These are phyloP conservation scores for Schlechtendalia chinensis DNA, from an alignment of 1,140 invertebrate genomes.

Conservation along the genomic window DNA sequence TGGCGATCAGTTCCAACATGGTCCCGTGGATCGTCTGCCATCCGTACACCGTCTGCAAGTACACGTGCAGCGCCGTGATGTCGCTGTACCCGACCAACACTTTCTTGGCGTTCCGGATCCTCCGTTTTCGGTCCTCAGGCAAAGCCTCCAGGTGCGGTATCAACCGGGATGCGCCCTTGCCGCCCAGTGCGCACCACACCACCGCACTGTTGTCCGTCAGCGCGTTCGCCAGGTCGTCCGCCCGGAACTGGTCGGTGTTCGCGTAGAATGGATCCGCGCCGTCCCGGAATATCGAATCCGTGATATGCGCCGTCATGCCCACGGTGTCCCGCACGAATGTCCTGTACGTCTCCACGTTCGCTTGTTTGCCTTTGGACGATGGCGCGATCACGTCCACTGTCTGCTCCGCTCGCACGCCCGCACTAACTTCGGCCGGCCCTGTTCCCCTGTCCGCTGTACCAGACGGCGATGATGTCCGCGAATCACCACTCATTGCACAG, in stretches of 20 bases:
- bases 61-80: neutral
- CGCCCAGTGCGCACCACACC: neutral
- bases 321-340: neutral
- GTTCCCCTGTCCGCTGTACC: too few species aligned
- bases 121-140: neutral
- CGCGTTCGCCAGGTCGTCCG: neutral
- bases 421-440: too few species aligned
- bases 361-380: neutral
- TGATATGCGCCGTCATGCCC: neutral
- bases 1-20: neutral
- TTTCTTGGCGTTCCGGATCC: constrained; percentile 5
- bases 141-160: constrained; percentile 6
- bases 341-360: neutral
- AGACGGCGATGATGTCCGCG: neutral
- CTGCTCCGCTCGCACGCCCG: neutral
- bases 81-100: neutral
- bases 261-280: neutral
- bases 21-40: neutral
- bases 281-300: neutral
- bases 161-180: neutral
- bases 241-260: constrained; percentile 7
- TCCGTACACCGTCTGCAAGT: too few species aligned
- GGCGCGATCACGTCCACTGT: neutral
- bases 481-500: neutral
- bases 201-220: neutral